Evolutionary conservation across 1,140 invertebrate species (phyloP).

Genomic region (Phymorhynchus buccinoides): DNA sequence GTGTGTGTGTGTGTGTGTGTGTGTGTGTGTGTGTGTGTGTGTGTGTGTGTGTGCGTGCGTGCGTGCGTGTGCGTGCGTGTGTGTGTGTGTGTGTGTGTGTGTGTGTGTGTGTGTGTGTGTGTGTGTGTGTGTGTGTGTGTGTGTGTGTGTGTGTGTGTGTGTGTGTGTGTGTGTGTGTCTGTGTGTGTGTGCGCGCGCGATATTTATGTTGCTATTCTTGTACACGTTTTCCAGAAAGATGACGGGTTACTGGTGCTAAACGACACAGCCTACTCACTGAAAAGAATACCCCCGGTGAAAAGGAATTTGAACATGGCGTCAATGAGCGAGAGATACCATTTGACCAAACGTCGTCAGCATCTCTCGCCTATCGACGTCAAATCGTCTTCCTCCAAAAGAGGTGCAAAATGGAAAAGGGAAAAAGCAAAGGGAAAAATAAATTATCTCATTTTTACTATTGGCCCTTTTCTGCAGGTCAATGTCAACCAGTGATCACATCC

Average conservation of each 20-base stretch:
- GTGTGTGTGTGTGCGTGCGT: background rate
- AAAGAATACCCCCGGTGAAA: background rate
- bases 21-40: background rate
- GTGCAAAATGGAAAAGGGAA: no score
- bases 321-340: background rate
- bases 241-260: background rate
- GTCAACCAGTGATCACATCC: no score
- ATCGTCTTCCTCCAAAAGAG: no score
- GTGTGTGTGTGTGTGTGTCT: background rate
- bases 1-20: background rate
- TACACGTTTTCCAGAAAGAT: background rate
- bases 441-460: no score
- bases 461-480: no score
- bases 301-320: no score
- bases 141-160: background rate
- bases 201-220: no score
- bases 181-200: background rate
- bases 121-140: background rate
- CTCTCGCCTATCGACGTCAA: background rate
- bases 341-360: background rate
- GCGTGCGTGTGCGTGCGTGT: background rate
- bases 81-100: background rate
- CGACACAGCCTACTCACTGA: background rate
- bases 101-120: background rate
- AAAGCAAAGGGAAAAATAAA: no score